Evolutionary conservation across 2,113 vertebrate genomes (phyloP).

Genomic region (Jaculus jaculus): DNA sequence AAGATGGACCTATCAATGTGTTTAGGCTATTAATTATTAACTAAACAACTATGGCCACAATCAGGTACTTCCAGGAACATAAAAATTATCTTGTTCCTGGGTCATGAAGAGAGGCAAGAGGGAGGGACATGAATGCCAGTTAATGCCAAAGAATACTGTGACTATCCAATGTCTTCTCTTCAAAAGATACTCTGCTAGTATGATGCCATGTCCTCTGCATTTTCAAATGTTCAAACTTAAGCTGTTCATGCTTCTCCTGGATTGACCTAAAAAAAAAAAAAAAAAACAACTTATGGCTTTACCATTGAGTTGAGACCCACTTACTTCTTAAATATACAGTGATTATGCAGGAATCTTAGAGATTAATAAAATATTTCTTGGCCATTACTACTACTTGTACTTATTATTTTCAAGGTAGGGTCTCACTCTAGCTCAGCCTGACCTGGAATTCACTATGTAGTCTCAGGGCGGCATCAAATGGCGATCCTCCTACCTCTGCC

Average conservation of each 20-base stretch:
- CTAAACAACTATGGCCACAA: not conserved
- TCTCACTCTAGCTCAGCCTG: no score
- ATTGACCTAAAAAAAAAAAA: not conserved
- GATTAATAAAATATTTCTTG: constrained; percentile 22
- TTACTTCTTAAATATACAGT: constrained; percentile 22
- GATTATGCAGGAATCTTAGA: constrained; percentile 26
- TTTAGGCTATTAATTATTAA: not conserved
- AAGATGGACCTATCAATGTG: not conserved
- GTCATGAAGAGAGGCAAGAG: not conserved
- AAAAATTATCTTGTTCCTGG: not conserved
- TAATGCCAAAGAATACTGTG: not conserved
- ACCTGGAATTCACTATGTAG: no score
- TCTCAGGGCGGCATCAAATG: no score
- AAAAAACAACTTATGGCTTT: not conserved
- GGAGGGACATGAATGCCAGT: not conserved
- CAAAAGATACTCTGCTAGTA: not conserved
- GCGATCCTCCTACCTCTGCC: no score
- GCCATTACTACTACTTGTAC: no score
- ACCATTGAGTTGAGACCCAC: not conserved
- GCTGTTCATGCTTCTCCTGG: not conserved
- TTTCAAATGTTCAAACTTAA: not conserved
- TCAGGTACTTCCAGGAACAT: not conserved
- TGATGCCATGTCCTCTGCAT: not conserved
- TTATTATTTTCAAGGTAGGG: not conserved
- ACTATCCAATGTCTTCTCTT: not conserved